Evolutionary conservation across 1,140 invertebrate species (phyloP), one percentile per base, ranked within the genome.

Genomic region (Atta colombica): DNA sequence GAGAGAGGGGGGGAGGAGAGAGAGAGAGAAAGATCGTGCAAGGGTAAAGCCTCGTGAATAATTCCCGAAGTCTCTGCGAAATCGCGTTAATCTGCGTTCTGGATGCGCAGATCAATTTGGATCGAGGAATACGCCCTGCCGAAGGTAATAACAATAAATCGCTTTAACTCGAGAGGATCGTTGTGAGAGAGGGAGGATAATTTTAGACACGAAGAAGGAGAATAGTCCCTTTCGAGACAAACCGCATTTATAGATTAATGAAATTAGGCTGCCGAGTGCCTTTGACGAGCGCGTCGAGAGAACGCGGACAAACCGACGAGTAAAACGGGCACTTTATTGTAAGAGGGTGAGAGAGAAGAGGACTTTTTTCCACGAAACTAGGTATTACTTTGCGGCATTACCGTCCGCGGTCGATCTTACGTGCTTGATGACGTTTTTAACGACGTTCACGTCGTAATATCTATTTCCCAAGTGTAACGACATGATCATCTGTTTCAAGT

Each of bases 11-110:
- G 77, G 72, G 45, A 25, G n/a, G 3, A 3, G 3, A 28, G 2
- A 28, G 28, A 31, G 28, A 31, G 28, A 77, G 25, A 66, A n/a
- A 21, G 31, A 66, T 66, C 77, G 77, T 72, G 49, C 55, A 51
- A 86, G 89, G 89, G 87, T 88, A 91, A 91, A 88, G 82, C 88
- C 91, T 82, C 89, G 85, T 94, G 94, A 93, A 93, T 94, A 93
- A 94, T 94, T 94, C 78, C 81, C 86, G 55, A 45, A 89, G 31
- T 84, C 58, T 88, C 88, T 90, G 72, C 82, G 72, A 90, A 90
- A 92, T 90, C 89, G 69, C 90, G 90, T 92, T 91, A 92, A 88
- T 91, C 51, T 53, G 7, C 60, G 35, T 61, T 77, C 60, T 35
- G 49, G 78, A 71, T 61, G 69, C 58, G 66, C 45, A 58, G 74